Base-by-base conservation (phyloP, 2,888 invertebrate species). In the Drosophila nr. fundita region DNA sequence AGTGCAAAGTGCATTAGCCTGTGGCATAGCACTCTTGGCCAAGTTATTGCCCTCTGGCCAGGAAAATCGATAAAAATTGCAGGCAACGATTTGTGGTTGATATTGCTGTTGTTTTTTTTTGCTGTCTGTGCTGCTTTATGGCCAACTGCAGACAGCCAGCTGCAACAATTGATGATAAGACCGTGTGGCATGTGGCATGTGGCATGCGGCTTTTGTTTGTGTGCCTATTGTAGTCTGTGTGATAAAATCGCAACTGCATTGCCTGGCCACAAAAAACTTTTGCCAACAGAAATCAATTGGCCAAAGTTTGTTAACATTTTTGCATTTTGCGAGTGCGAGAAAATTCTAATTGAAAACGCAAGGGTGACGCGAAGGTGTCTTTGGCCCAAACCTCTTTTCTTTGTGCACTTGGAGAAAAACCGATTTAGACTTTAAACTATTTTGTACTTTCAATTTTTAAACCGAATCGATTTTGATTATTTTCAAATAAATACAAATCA, bases 1-100 rank as follows among this genome's bases (percentile, higher is more conserved):
- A 85, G 78, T 78, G 78, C 81, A 87, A 89, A 91, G 91, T 91
- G 91, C 91, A 91, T 88, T 91, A 91, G 90, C 91, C 91, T 91
- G 48, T 66, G 65, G 42, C 21, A 30, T 10, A 30, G 40, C 76
- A 38, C 38, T 55, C 66, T 57, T 63, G 79, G 74, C 83, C 78
- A 83, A 88, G 91, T 91, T 90, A 91, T 84, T 91, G 91, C 91
- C 91, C 91, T 87, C 82, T 84, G 80, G 76, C 78, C 68, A 69
- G 67, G 32, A 90, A 91, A 91, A 91, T 91, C 91, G 83, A 91
- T 91, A 90, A 76, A 91, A 91, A 82, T 84, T 90, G 88, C 86
- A 87, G 57, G 53, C 34, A 57, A 45, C 48, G 34, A 15, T 57
- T 54, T 34, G 50, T 65, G 59, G 36, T 60, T 38, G 40, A 29